Percentiles rank a stretch among this genome's conserved stretches.
phyloP scores from a whole-genome alignment of 2,113 vertebrate genomes.

The Scomber japonicus region DNA sequence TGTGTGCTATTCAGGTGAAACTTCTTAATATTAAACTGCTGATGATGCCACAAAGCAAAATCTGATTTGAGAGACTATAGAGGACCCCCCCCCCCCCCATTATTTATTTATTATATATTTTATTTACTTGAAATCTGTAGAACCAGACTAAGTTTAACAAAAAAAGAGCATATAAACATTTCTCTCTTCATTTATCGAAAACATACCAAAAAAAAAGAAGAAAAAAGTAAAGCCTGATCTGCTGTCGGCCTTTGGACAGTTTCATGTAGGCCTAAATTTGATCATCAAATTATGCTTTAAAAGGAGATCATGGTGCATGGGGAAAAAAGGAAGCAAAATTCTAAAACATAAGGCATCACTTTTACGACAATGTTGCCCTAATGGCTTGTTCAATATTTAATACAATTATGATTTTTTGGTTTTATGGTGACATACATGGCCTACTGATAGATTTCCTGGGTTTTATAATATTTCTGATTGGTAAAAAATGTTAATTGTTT shows the following conservation, averaged over 20 bases:
- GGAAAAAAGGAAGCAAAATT: too few species aligned
- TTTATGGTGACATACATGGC: not conserved
- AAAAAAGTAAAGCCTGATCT: not conserved
- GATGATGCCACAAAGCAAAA: not conserved
- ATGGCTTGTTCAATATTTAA: not conserved
- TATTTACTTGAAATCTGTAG: not conserved
- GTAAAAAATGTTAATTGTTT: not conserved
- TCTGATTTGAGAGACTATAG: not conserved
- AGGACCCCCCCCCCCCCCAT: not conserved
- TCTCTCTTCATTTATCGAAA: not conserved
- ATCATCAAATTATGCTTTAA: not conserved
- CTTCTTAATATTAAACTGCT: not conserved
- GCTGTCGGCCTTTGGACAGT: not conserved
- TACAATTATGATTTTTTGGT: not conserved
- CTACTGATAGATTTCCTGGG: slow-evolving; percentile 10
- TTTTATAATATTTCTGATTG: not conserved
- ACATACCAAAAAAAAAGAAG: not conserved
- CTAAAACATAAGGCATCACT: not conserved
- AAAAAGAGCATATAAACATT: not conserved
- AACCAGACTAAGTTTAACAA: not conserved
- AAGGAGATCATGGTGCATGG: too few species aligned
- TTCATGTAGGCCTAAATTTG: slow-evolving; percentile 9
- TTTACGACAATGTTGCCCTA: not conserved
- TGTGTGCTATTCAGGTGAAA: not conserved
- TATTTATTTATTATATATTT: not conserved